A percentile compares a stretch with the other conserved stretches of the same genome.
Evolutionary conservation across 2,113 vertebrate species (phyloP).

Genomic region (Macrotis lagotis): DNA sequence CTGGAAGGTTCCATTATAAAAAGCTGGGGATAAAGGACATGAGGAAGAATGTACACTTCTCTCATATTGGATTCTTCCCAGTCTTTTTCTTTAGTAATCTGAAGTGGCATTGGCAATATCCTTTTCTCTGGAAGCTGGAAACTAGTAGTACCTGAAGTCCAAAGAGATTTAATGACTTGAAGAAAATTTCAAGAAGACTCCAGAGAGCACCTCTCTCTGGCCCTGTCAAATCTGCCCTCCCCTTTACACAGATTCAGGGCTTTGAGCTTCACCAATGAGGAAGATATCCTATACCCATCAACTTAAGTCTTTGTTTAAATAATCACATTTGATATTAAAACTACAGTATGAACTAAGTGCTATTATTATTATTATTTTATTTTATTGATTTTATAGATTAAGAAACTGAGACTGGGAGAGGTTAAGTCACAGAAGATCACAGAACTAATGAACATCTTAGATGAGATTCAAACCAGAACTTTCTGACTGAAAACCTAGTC

Average conservation of each 20-base stretch:
- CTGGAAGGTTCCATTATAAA: neutral
- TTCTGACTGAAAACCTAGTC: neutral
- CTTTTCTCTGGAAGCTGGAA: neutral
- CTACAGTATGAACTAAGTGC: neutral
- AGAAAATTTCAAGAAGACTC: neutral
- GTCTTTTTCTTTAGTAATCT: neutral
- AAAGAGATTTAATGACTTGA: neutral
- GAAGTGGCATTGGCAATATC: neutral
- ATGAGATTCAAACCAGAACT: neutral
- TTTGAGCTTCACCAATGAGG: neutral
- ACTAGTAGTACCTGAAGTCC: neutral
- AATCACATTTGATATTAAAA: neutral
- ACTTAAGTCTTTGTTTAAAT: neutral
- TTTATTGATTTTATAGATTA: neutral
- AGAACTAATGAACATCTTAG: neutral
- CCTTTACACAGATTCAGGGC: neutral
- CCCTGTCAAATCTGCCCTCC: neutral
- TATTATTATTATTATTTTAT: neutral
- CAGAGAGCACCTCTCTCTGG: neutral
- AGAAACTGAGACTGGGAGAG: neutral
- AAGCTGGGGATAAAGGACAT: neutral
- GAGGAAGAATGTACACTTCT: neutral
- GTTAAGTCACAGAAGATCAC: neutral
- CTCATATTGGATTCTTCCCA: neutral
- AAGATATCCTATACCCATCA: neutral